phyloP scores from a whole-genome alignment of 2,113 vertebrate genomes.

The Conger conger region DNA sequence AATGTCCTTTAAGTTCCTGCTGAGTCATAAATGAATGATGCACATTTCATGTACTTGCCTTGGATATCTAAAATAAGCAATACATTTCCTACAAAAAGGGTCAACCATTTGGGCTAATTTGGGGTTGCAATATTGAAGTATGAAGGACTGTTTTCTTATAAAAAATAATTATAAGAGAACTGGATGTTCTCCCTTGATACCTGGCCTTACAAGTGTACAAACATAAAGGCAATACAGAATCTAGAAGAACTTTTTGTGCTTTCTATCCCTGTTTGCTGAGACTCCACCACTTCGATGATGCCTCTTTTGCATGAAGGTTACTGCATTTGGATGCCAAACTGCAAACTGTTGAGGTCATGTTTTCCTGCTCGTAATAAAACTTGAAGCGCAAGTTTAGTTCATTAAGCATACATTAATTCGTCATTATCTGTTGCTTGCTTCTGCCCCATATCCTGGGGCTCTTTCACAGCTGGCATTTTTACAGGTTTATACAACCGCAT shows the following conservation, averaged over 20 bases:
- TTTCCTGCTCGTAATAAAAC: background rate
- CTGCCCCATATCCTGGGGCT: background rate
- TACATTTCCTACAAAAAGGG: background rate
- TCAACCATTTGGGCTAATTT: background rate
- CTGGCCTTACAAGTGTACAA: background rate
- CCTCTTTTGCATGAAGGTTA: conserved; percentile 3
- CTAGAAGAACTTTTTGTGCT: background rate
- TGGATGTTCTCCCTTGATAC: background rate
- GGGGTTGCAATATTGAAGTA: background rate
- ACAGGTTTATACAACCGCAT: background rate
- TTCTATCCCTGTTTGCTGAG: background rate
- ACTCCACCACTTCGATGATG: too few species aligned
- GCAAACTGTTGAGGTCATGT: background rate
- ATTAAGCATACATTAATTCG: background rate
- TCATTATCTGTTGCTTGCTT: background rate
- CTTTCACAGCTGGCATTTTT: background rate
- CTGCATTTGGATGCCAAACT: background rate
- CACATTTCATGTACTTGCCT: background rate
- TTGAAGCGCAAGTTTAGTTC: background rate
- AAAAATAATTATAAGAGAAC: background rate
- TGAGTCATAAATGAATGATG: background rate
- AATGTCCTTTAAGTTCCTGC: background rate
- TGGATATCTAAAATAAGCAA: background rate
- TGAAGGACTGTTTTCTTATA: background rate
- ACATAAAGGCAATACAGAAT: background rate